Evolutionary conservation across 1,140 invertebrate genomes (phyloP), one percentile per base, ranked within the genome.

Genomic region (Linepithema humile): DNA sequence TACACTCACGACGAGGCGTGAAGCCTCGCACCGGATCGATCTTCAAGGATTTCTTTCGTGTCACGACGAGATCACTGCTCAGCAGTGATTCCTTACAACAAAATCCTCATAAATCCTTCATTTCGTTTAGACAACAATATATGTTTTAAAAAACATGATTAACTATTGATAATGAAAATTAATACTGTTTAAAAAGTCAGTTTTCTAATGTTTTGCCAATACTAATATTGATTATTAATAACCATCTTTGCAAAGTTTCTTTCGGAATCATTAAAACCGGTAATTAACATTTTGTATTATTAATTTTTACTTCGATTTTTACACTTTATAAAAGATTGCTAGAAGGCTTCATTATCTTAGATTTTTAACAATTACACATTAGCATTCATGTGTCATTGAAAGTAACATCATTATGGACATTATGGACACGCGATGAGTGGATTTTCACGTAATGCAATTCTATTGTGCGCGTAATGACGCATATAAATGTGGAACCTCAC

Each of bases 1-100:
- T 83, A 75, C 69, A 32, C 50, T 80, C 55, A 72, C 73, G 87
- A 87, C 77, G 73, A 89, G 85, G 87, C 88, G 88, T 83, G 88
- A 90, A 89, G 88, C 80, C 84, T 89, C 64, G 70, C 83, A 48
- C 23, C 45, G 26, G 26, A 89, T 90, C 89, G 88, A 89, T 89
- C 88, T 85, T 85, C 65, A 43, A 59, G 88, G 84, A 75, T 88
- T 88, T 88, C 78, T 82, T 73, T 23, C 84, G 53, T 35, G 40
- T n/a, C 75, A 59, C 20, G 10, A 17, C 48, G n/a, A n/a, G 53
- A 73, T 38, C 45, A 53, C 6, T 64, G 43, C 29, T 29, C 23
- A 60, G 23, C 35, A 38, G 23, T 20, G 35, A 57, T 29, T 29
- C 23, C 4, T 20, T 20, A 40, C 23, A 43, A 80, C 62, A 53